These are phyloP conservation scores for Notodonta ziczac DNA, from an alignment of 2,888 invertebrate genomes.

Conservation along the genomic window DNA sequence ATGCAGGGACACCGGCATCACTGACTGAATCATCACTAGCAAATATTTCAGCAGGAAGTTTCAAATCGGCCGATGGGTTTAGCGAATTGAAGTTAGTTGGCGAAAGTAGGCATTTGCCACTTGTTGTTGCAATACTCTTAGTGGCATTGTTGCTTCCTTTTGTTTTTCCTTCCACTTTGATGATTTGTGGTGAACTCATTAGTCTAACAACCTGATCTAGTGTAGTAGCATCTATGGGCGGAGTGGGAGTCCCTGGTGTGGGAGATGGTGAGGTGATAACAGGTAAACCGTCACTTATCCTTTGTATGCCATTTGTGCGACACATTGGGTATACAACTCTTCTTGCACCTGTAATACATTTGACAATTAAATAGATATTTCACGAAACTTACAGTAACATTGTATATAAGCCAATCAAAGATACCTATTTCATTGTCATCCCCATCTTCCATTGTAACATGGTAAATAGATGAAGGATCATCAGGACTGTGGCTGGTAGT, in stretches of 20 bases:
- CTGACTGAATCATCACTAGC: slow-evolving; percentile 79
- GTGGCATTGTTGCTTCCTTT: slow-evolving; percentile 16
- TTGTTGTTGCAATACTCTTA: slow-evolving; percentile 29
- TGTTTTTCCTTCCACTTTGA: slow-evolving; percentile 24
- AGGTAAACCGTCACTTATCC: slow-evolving; percentile 47
- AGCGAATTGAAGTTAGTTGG: slow-evolving; percentile 62
- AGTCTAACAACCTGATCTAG: slow-evolving; percentile 48
- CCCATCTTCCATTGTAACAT: slow-evolving; percentile 78
- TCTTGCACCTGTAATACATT: slow-evolving; percentile 48
- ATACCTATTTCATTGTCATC: slow-evolving; percentile 70
- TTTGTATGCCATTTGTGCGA: slow-evolving; percentile 44
- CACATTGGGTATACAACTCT: slow-evolving; percentile 53
- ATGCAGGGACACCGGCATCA: slow-evolving; percentile 60
- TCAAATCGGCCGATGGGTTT: slow-evolving; percentile 72
- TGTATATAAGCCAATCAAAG: not conserved
- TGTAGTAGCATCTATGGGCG: slow-evolving; percentile 44
- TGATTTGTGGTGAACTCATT: slow-evolving; percentile 44
- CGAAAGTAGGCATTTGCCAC: slow-evolving; percentile 50
- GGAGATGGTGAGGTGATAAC: slow-evolving; percentile 60
- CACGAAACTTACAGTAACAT: not conserved
- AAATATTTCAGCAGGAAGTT: slow-evolving; percentile 79
- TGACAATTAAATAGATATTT: slow-evolving; percentile 1
- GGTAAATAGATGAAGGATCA: slow-evolving; percentile 59
- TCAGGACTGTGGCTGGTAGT: slow-evolving; percentile 38
- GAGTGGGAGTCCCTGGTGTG: slow-evolving; percentile 43